These are phyloP conservation scores for Hemicentrotus pulcherrimus DNA, from an alignment of 35 echinoderm and acorn worm genomes.

Conservation along the genomic window DNA sequence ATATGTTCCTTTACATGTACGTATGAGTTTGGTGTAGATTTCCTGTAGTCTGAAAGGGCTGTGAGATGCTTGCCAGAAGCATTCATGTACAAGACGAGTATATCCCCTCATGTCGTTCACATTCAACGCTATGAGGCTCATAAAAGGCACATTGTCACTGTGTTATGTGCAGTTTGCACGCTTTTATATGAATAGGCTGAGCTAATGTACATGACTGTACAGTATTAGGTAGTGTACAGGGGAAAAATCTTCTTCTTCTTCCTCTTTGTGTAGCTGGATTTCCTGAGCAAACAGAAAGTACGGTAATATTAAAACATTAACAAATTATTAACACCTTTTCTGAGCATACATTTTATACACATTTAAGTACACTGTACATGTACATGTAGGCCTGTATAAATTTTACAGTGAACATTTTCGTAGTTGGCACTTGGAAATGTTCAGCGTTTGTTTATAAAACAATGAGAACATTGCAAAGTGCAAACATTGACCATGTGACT, in stretches of 20 bases:
- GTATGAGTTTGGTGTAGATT: no score
- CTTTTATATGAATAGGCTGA: not conserved
- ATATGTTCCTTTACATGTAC: no score
- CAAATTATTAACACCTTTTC: no score
- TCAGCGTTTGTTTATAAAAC: no score
- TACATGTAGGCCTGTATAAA: no score
- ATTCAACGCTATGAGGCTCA: not conserved
- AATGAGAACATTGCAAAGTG: no score
- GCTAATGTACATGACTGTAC: not conserved
- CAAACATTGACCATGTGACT: no score
- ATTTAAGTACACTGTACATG: no score
- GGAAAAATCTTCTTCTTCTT: not conserved
- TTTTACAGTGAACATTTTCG: no score
- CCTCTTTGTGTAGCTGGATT: not conserved
- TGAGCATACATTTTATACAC: no score
- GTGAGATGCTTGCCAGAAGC: not conserved
- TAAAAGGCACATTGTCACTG: not conserved
- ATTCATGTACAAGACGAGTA: not conserved
- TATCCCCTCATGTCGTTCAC: not conserved
- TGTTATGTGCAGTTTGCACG: not conserved
- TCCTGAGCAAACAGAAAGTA: not conserved
- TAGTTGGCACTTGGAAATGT: no score
- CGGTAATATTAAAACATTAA: not conserved
- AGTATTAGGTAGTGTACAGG: not conserved
- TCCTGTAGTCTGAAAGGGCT: no score